These are phyloP conservation scores for Eulemur macaco DNA, from an alignment of 2,113 vertebrate genomes.

Conservation along the genomic window DNA sequence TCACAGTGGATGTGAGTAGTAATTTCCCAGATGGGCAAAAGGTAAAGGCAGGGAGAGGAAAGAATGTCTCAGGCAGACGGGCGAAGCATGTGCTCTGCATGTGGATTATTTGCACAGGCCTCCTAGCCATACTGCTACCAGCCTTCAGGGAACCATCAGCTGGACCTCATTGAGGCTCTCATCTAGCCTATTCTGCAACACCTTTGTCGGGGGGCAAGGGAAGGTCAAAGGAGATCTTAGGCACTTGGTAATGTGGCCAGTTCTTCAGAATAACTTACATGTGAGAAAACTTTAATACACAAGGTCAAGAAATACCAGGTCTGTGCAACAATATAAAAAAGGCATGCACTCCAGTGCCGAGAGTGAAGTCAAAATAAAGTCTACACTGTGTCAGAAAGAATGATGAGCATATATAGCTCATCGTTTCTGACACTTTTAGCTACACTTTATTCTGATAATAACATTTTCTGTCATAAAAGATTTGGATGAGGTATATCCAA, in stretches of 20 bases:
- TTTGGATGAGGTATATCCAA: neutral
- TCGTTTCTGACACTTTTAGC: neutral
- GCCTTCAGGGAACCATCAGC: neutral
- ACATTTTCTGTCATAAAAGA: neutral
- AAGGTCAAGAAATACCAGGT: neutral
- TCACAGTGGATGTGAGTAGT: neutral
- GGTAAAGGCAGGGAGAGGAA: neutral
- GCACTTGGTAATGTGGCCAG: neutral
- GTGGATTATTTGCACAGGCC: no score
- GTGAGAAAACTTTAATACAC: neutral
- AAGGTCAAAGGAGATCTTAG: neutral
- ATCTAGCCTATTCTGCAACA: neutral
- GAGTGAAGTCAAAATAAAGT: neutral
- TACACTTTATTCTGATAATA: neutral
- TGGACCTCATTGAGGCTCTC: no score
- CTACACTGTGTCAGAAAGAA: neutral
- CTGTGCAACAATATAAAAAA: neutral
- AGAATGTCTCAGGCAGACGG: neutral
- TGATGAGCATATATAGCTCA: neutral
- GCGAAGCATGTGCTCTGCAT: accelerated
- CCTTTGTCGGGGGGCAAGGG: neutral
- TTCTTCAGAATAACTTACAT: neutral
- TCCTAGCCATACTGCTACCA: accelerated
- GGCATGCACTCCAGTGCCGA: neutral
- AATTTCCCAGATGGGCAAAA: neutral